phyloP scores from a whole-genome alignment of 2,797 vertebrate species.

The Danionella dracula region DNA sequence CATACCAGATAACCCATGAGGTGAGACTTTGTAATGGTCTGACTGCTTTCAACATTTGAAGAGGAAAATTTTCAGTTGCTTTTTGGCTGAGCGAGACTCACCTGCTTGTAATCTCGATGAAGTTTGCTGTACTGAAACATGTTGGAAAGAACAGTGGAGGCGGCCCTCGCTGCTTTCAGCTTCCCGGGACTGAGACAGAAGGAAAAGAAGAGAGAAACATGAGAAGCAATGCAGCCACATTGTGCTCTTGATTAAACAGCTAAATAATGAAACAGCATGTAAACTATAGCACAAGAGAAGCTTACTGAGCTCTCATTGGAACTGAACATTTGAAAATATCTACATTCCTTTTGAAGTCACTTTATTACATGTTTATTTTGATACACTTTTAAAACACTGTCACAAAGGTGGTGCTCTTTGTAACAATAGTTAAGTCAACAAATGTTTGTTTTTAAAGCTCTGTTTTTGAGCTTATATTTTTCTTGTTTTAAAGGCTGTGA shows the following conservation, averaged over 20 bases:
- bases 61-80: neutral
- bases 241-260: conserved; percentile 28
- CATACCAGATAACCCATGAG: neutral
- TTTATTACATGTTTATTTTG: too few relatives aligned
- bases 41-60: neutral
- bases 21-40: neutral
- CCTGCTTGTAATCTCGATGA: conserved; percentile 88
- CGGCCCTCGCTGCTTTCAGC: conserved; percentile 82
- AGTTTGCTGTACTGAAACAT: conserved; percentile 96
- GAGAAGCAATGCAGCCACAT: conserved; percentile 25
- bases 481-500: too few relatives aligned
- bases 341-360: too few relatives aligned
- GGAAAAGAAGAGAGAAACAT: conserved; percentile 25
- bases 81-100: conserved; percentile 54
- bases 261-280: conserved; percentile 43
- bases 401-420: too few relatives aligned
- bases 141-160: conserved; percentile 88
- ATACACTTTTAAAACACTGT: too few relatives aligned
- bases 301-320: too few relatives aligned
- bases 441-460: too few relatives aligned
- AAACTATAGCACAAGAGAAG: neutral
- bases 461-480: too few relatives aligned
- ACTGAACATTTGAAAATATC: too few relatives aligned
- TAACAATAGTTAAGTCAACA: too few relatives aligned
- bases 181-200: conserved; percentile 69